Evolutionary conservation across 2,113 vertebrate species (phyloP), one percentile per base, ranked within the genome.

Genomic region (Mugil cephalus): DNA sequence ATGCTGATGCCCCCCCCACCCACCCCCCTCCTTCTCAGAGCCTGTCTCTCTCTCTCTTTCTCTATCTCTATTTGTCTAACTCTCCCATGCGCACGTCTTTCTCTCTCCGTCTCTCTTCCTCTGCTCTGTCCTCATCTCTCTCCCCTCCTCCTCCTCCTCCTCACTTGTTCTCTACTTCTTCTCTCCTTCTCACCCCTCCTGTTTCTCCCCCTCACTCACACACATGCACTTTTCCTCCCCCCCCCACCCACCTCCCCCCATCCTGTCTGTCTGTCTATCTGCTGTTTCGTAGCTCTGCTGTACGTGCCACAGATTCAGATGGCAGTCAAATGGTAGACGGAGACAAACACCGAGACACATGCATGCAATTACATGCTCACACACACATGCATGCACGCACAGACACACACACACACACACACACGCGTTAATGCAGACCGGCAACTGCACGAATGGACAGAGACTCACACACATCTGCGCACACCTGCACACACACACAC

Each of bases 221-320:
- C 0, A 40, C 18, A 24, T 15, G 45, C 69, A 40, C 45, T 67
- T 62, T 64, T 58, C 34, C 52, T 18, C 46, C 50, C 48, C 36
- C 45, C 51, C 50, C 21, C 30, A 10, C 30, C 42, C 34, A 34
- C 40, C 34, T 54, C 51, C 52, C 24, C 53, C 30, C 38, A 58
- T 79, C 55, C 63, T 72, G 82, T 68, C 79, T 76, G 74, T 75
- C 85, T 77, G 82, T 84, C 82, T 85, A 60, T 86, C 85, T 76
- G 81, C 83, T 76, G 74, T 73, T 86, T 73, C 75, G 51, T 80
- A 79, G 77, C 82, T 85, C 75, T 80, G 75, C 76, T 80, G 80
- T 91, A 89, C 86, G 84, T 91, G 89, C 88, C 87, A 84, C 88
- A 87, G 90, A 90, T 88, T 88, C 85, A 83, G 87, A 91, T 86